Percentiles rank a stretch among this genome's conserved stretches.
These are phyloP conservation scores for Tanytarsus gracilentus DNA, from an alignment of 2,888 invertebrate genomes.

Conservation along the genomic window DNA sequence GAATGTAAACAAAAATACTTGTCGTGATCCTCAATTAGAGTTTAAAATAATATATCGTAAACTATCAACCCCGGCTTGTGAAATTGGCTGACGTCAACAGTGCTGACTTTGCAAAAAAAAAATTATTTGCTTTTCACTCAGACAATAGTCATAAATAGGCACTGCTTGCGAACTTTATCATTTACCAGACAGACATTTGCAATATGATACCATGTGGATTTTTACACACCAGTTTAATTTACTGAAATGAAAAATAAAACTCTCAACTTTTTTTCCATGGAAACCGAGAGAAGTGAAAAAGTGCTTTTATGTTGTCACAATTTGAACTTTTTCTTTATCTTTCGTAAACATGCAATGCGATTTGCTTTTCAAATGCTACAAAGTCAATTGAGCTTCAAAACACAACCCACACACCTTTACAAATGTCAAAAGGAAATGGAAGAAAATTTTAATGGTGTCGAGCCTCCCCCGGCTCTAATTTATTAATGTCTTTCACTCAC, in stretches of 20 bases:
- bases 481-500: background rate
- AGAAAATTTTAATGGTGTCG: background rate
- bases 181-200: background rate
- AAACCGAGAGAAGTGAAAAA: background rate
- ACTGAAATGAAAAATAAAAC: too few species aligned
- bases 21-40: too few species aligned
- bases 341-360: background rate
- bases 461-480: background rate
- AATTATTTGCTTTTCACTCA: too few species aligned
- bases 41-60: too few species aligned
- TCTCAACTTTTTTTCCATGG: background rate
- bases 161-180: background rate
- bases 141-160: constrained; percentile 9
- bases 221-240: too few species aligned
- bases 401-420: too few species aligned
- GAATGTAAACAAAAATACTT: too few species aligned
- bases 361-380: background rate
- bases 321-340: constrained; percentile 1
- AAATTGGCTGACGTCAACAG: too few species aligned
- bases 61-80: too few species aligned
- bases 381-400: too few species aligned
- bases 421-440: background rate
- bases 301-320: constrained; percentile 13
- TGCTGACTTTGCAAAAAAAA: too few species aligned
- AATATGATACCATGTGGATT: background rate